These are phyloP conservation scores for Abscondita cerata DNA, from an alignment of 2,888 invertebrate genomes.

Conservation along the genomic window DNA sequence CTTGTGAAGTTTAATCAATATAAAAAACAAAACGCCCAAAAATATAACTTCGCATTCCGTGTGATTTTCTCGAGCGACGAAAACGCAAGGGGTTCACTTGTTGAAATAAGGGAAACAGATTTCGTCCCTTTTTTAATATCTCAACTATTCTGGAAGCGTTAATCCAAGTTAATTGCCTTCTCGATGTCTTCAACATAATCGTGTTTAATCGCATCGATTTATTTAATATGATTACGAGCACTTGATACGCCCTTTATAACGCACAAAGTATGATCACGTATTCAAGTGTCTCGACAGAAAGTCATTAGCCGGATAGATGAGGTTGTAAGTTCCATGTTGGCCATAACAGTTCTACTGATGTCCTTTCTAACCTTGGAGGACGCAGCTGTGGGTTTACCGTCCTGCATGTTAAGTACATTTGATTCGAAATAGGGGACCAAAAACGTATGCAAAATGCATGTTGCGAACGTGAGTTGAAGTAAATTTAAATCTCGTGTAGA, in stretches of 20 bases:
- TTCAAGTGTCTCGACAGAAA: slow-evolving; percentile 23
- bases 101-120: no score
- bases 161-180: background rate
- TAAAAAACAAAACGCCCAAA: slow-evolving; percentile 3
- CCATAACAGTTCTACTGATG: slow-evolving; percentile 31
- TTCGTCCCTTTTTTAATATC: no score
- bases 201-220: slow-evolving; percentile 8
- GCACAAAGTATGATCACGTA: slow-evolving; percentile 26
- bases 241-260: slow-evolving; percentile 8
- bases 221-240: slow-evolving; percentile 13
- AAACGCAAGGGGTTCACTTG: no score
- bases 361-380: slow-evolving; percentile 31
- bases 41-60: background rate
- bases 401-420: slow-evolving; percentile 35
- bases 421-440: slow-evolving; percentile 28
- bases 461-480: slow-evolving; percentile 27
- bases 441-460: slow-evolving; percentile 32
- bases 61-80: background rate
- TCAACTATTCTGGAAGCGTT: no score
- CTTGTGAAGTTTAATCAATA: slow-evolving; percentile 22
- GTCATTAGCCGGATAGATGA: slow-evolving; percentile 35
- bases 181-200: background rate
- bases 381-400: slow-evolving; percentile 33
- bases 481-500: slow-evolving; percentile 21
- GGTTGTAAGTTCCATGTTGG: slow-evolving; percentile 28